Base-by-base conservation (phyloP, 2,113 vertebrate species). In the Seriola dumerili region DNA sequence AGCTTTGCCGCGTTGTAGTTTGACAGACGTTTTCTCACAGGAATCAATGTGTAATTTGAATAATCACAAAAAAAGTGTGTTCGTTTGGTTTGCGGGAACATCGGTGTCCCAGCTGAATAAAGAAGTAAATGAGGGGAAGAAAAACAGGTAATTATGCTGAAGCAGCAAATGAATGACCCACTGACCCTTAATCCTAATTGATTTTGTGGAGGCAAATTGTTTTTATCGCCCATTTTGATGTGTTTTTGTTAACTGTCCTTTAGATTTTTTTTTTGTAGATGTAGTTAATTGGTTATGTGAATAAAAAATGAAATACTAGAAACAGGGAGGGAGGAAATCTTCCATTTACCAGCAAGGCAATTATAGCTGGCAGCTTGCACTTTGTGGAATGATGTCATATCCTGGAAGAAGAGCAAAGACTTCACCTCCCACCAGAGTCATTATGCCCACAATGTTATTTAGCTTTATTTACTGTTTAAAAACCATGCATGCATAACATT, bases 131-230 rank as follows among this genome's bases (percentile, higher is more conserved):
- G 91, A 89, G 83, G 61, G 73, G 74, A 87, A 89, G 91, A 88
- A 94, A 94, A 95, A 95, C 95, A 95, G 95, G 94, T 96, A 95
- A 95, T 96, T 95, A 96, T 92, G 92, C 90, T 93, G 88, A 94
- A 94, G 87, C 90, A 85, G 83, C 89, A 93, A 95, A 95, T 93
- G 88, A 95, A 94, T 94, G 92, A 95, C 88, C 94, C 76, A 80
- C 86, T 94, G 94, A 92, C 93, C 93, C 91, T 86, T 67, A 78
- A 75, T 88, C 87, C 83, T 95, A 95, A 95, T 95, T 96, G 95
- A 95, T 95, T 95, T 92, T 91, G 89, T 87, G 59, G 80, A 83
- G 59, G 85, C 64, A 80, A 94, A 90, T 93, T 61, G 77, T 92
- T 91, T 92, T 89, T 88, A 72, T 93, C 75, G 48, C 70, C 90